A percentile compares a stretch with the other conserved stretches of the same genome.
Conservation (phyloP, 2,113 vertebrate genomes). For the Antennarius striatus region DNA sequence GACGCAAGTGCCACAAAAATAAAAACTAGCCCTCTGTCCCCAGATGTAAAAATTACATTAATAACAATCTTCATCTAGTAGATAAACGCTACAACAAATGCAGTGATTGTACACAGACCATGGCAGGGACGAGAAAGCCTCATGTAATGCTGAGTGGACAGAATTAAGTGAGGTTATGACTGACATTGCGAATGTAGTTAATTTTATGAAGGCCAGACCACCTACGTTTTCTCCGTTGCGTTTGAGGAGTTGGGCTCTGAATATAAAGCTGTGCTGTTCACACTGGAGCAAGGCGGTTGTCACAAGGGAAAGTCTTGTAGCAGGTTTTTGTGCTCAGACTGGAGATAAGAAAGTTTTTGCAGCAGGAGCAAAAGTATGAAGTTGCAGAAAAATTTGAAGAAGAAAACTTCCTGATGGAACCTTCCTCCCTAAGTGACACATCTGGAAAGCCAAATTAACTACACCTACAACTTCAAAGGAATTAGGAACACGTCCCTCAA, state of each 20-base stretch:
- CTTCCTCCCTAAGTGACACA: constrained; percentile 28
- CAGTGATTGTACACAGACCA: constrained; percentile 24
- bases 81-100: constrained; percentile 14
- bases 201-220: constrained; percentile 42
- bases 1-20: constrained; percentile 17
- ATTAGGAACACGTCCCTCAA: constrained; percentile 26
- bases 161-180: constrained; percentile 13
- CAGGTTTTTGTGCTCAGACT: constrained; percentile 39
- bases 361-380: constrained; percentile 11
- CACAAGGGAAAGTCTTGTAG: constrained; percentile 39
- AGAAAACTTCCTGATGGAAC: constrained; percentile 18
- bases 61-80: constrained; percentile 23
- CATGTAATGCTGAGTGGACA: constrained; percentile 15
- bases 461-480: constrained; percentile 40
- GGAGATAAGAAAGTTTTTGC: constrained; percentile 30
- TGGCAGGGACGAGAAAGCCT: constrained; percentile 13
- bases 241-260: constrained; percentile 57
- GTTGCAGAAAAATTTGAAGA: neutral
- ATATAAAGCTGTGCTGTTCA: constrained; percentile 47
- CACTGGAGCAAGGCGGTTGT: constrained; percentile 43
- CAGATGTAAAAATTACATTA: constrained; percentile 15
- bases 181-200: constrained; percentile 23
- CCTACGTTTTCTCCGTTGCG: constrained; percentile 47
- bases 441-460: constrained; percentile 24
- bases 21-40: constrained; percentile 9